Percentiles rank a stretch among this genome's conserved stretches.
These are phyloP conservation scores for Ia io DNA, from an alignment of 2,113 vertebrate species.

Conservation along the genomic window DNA sequence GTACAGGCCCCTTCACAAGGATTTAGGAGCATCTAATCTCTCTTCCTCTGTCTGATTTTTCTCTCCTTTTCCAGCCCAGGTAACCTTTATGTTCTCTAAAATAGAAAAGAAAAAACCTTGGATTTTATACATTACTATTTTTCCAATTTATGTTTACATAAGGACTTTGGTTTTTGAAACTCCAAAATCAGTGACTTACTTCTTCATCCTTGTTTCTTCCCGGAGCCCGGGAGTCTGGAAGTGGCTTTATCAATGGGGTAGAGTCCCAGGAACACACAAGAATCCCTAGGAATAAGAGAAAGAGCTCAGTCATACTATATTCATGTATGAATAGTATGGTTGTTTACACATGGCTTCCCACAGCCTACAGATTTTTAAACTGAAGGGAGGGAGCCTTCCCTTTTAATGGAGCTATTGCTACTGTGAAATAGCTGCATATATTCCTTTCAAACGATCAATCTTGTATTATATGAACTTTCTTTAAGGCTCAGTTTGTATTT, in stretches of 20 bases:
- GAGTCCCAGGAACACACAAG: not conserved
- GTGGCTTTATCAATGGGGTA: not conserved
- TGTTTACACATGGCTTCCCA: not conserved
- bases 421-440: not conserved
- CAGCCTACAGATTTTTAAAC: not conserved
- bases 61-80: not conserved
- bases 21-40: not conserved
- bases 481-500: not conserved
- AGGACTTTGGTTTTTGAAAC: not conserved
- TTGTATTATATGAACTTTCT: slow-evolving; percentile 36
- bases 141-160: not conserved
- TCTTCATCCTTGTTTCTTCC: not conserved
- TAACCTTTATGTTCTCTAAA: not conserved
- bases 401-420: too few species aligned
- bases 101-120: not conserved
- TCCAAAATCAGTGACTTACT: not conserved
- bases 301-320: not conserved
- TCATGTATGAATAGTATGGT: not conserved
- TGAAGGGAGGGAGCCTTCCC: not conserved
- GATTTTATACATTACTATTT: not conserved
- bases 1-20: not conserved
- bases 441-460: not conserved
- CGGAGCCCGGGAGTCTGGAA: not conserved
- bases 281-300: not conserved
- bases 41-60: not conserved